Evolutionary conservation across 2,113 vertebrate genomes (phyloP), one percentile per base, ranked within the genome.

Genomic region (Orientallactaga bullata): DNA sequence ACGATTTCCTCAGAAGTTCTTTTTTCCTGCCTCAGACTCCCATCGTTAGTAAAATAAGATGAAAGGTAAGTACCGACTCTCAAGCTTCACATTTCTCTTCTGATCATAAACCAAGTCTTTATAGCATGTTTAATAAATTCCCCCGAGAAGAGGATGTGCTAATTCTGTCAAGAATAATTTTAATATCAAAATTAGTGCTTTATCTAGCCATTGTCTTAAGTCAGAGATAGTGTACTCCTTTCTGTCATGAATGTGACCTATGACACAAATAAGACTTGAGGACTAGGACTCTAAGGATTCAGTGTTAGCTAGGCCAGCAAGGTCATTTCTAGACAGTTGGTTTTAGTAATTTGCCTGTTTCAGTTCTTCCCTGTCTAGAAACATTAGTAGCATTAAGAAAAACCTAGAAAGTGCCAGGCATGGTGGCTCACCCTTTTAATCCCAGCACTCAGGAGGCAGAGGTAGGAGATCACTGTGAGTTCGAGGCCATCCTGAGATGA

Each of bases 41-140:
- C n/a, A 35, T 71, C 35, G 23, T 93, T 79, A 79, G 28, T 93
- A 78, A 90, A 72, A 71, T 92, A 83, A 92, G 65, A 66, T 85
- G 26, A 95, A 93, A 85, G 15, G 35, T 71, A 68, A 96, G 87
- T 94, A 93, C 85, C 90, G 76, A 93, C 16, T 92, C 39, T 92
- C 60, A 78, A 93, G 58, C 16, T 85, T 86, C 88, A 88, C 76
- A 61, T 79, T 93, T 91, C 66, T 88, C 73, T 81, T 72, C 92
- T 95, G 37, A 71, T 96, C 80, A 85, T 93, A 88, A 89, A 39
- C 32, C 13, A 83, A 79, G 18, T 86, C 88, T 92, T 96, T 58
- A 60, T 76, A 91, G 85, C 87, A n/a, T 72, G 66, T 77, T 88
- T 80, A 88, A 66, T 72, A 39, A 93, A 51, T 66, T 76, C 63